These are phyloP conservation scores for Odontocolon sp. DNA, from an alignment of 2,888 invertebrate species.

Conservation along the genomic window DNA sequence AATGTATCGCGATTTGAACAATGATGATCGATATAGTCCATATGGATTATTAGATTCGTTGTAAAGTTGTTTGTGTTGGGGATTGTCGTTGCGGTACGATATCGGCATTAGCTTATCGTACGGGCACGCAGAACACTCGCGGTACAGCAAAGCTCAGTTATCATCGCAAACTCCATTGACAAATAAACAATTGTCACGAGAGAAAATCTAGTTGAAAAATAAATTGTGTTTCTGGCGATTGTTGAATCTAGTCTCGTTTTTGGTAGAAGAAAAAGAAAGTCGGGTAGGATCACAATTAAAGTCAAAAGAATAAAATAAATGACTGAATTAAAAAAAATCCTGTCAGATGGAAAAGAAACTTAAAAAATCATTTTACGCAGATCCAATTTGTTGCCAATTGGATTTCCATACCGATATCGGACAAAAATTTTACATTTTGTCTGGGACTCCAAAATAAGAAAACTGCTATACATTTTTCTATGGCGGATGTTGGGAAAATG, in stretches of 20 bases:
- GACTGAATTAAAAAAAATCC: too few species aligned
- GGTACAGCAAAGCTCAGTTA: neutral
- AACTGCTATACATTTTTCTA: neutral
- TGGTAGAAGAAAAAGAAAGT: too few species aligned
- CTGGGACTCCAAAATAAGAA: neutral
- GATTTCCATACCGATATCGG: neutral
- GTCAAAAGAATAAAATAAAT: too few species aligned
- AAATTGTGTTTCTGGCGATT: neutral
- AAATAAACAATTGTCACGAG: neutral
- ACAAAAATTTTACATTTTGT: neutral
- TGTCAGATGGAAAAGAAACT: too few species aligned
- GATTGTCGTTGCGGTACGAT: neutral
- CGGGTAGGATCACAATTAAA: too few species aligned
- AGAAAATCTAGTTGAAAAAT: neutral
- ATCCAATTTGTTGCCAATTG: neutral
- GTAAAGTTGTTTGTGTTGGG: constrained; percentile 1
- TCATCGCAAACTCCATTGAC: constrained; percentile 1
- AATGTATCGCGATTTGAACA: neutral
- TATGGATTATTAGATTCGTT: constrained; percentile 6
- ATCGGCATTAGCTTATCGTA: neutral
- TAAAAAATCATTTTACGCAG: neutral
- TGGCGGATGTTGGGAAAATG: neutral
- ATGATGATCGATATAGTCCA: constrained; percentile 10
- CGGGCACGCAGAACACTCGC: neutral
- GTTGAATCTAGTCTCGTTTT: neutral